A percentile compares a stretch with the other conserved stretches of the same genome.
These are phyloP conservation scores for Dendrophyllia cribrosa DNA, from an alignment of 64 coral and sea anemone species.

Conservation along the genomic window DNA sequence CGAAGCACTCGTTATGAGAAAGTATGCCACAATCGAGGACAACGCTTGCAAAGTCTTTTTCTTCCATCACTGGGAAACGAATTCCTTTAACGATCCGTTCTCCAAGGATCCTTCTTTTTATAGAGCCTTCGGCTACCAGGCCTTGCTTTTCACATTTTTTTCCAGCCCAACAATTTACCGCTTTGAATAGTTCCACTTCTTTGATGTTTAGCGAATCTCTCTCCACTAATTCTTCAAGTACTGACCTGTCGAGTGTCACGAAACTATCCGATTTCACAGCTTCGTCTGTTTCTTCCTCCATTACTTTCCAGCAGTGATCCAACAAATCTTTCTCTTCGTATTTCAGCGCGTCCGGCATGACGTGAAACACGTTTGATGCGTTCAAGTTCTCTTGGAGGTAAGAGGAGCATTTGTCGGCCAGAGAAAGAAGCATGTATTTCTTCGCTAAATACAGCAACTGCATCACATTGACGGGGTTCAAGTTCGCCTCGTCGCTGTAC, in stretches of 20 bases:
- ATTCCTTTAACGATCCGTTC: constrained; percentile 24
- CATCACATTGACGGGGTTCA: constrained; percentile 32
- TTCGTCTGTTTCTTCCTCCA: constrained; percentile 16
- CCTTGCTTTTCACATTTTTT: constrained; percentile 9
- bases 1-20: background rate
- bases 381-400: constrained; percentile 40
- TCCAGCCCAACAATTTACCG: constrained; percentile 15
- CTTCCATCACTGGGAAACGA: constrained; percentile 29
- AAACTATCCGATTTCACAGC: constrained; percentile 41
- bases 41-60: constrained; percentile 16
- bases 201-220: constrained; percentile 18
- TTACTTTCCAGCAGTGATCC: constrained; percentile 41
- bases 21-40: constrained; percentile 18
- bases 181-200: constrained; percentile 27
- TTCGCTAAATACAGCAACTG: constrained; percentile 47
- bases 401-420: constrained; percentile 39
- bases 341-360: constrained; percentile 8
- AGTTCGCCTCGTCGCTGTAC: constrained; percentile 33
- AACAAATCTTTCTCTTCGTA: constrained; percentile 24
- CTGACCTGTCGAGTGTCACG: background rate
- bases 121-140: background rate
- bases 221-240: constrained; percentile 20
- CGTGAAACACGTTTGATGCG: constrained; percentile 42
- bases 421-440: constrained; percentile 50
- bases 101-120: constrained; percentile 27